Evolutionary conservation across 1,140 invertebrate genomes (phyloP).

Genomic region (Ctenoplectra terminalis): DNA sequence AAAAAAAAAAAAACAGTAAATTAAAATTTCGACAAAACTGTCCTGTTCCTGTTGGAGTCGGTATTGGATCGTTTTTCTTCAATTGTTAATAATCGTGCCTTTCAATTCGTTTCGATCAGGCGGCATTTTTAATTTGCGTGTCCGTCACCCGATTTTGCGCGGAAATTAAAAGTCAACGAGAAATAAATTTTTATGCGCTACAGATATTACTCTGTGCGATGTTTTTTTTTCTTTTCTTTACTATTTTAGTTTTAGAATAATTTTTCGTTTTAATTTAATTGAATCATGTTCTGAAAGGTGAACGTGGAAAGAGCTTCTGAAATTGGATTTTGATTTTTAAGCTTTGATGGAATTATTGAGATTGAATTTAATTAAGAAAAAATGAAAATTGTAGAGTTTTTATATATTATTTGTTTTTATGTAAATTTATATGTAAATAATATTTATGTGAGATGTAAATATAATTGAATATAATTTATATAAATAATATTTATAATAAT

Average conservation of each 20-base stretch:
- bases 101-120: too few relatives aligned
- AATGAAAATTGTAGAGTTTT: too few relatives aligned
- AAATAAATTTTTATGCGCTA: background rate
- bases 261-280: background rate
- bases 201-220: too few relatives aligned
- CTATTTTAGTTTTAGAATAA: too few relatives aligned
- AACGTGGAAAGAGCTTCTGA: background rate
- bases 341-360: background rate
- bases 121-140: background rate
- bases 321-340: background rate
- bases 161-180: background rate
- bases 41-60: background rate
- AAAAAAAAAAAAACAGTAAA: background rate
- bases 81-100: background rate
- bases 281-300: background rate
- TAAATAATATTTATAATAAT: too few relatives aligned
- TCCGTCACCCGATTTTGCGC: conserved; percentile 46
- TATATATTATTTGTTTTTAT: too few relatives aligned
- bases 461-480: too few relatives aligned
- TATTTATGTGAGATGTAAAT: too few relatives aligned
- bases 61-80: too few relatives aligned
- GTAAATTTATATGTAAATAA: too few relatives aligned
- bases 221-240: too few relatives aligned
- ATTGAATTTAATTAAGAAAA: background rate
- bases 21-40: background rate